Evolutionary conservation across 2,797 vertebrate genomes (phyloP), one percentile per base, ranked within the genome.

Genomic region (Orientallactaga sibirica): DNA sequence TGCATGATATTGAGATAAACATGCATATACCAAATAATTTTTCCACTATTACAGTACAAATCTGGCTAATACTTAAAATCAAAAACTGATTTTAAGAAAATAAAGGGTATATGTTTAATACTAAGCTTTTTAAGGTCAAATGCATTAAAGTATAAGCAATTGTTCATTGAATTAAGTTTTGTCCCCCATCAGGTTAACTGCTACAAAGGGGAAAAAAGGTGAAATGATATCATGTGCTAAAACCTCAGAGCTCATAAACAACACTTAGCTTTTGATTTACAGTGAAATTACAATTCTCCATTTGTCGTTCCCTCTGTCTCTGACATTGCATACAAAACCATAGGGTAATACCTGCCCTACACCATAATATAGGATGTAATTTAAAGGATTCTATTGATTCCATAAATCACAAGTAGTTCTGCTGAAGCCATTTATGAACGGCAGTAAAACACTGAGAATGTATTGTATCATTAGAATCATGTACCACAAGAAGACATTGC

Each of bases 331-430:
- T 96, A 95, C 52, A 93, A 97, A 96, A 94, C 81, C 96, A 97
- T 73, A 97, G 96, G 96, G 95, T 94, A 97, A 97, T 97, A 92
- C 95, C 73, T 96, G 96, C 96, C 95, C 90, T 92, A 96, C 86
- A 7, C 95, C 86, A 97, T 98, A 98, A 98, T 97, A 96, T 94
- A 97, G 96, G 97, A 97, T 97, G 96, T 97, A 98, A 98, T 98
- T 98, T 97, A 98, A 98, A 97, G 97, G 52, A 1, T 92, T 98
- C 98, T 98, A 97, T 98, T 97, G 98, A 97, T 97, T 96, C 73
- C 95, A 94, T 98, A 98, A 98, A 98, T 98, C 98, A 98, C 92
- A 97, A 97, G 94, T 97, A 97, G 95, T 97, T 95, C 97, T 98
- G 97, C 97, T 97, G 97, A 96, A 97, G 96, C 97, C 97, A 95